Evolutionary conservation across 2,113 vertebrate species (phyloP), one percentile per base, ranked within the genome.

Genomic region (Sinocyclocheilus grahami): DNA sequence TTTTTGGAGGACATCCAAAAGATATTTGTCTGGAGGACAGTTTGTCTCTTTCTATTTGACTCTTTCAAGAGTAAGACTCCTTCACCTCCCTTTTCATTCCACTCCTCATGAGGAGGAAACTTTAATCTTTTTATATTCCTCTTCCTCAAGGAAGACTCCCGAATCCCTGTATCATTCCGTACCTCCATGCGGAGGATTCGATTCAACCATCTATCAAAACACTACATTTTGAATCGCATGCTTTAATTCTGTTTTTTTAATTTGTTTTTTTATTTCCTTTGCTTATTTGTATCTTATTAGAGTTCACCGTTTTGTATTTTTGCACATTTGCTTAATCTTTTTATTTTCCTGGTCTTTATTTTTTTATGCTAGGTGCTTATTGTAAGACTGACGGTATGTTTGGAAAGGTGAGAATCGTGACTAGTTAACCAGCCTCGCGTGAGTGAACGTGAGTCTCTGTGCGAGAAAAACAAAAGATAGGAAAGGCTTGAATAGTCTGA

Each of bases 271-370:
- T 89, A 42, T 91, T 91, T 82, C 92, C 95, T 90, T 94, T 94
- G 95, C 96, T 93, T 96, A 94, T 96, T 95, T 94, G 90, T 95
- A 94, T 95, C 42, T 1, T 42, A 42, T 42, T 42, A 42, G 39
- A 7, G 42, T 95, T 97, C 94, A 95, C 95, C 92, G 94, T 97
- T 98, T 98, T 97, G 96, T 98, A 97, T 95, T 97, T 98, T 98
- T 99, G 97, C 97, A 98, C 97, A 97, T 96, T 95, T 95, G 87
- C 92, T 93, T 93, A 92, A 95, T 95, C 92, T 93, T 77, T 42
- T 7, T 51, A 12, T 62, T 51, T 42, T 51, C 53, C 22, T 63
- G 24, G 69, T 89, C 55, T 87, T 55, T 85, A 51, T 81, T 80
- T 96, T 93, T 83, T 90, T 20, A 96, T 92, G 95, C 92, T 95